Evolutionary conservation across 2,113 vertebrate species (phyloP).

Genomic region (Fulica atra): DNA sequence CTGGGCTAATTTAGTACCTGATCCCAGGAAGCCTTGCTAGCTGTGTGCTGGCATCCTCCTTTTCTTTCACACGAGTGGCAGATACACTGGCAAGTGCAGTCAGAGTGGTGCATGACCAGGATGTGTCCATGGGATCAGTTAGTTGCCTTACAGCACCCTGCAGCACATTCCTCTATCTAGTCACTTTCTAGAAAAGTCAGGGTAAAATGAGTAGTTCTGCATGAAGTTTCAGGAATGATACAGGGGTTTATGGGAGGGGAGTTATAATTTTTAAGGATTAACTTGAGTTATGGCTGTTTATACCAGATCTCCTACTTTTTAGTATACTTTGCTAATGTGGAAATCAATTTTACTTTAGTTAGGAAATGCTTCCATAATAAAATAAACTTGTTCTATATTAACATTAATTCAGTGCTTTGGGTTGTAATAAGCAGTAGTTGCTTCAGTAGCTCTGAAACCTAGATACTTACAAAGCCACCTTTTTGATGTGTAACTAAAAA

Average conservation of each 20-base stretch:
- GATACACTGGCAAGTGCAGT: background rate
- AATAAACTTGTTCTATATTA: background rate
- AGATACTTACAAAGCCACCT: background rate
- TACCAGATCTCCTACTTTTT: background rate
- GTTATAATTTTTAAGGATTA: background rate
- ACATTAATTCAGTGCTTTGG: background rate
- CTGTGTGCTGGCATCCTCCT: background rate
- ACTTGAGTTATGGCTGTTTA: background rate
- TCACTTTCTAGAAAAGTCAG: background rate
- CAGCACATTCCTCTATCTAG: background rate
- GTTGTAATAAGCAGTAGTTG: background rate
- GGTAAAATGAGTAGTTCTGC: background rate
- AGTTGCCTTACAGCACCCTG: background rate
- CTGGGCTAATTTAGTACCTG: background rate
- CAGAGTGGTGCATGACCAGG: accelerated
- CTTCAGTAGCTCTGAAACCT: background rate
- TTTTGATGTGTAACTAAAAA: background rate
- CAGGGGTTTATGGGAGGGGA: background rate
- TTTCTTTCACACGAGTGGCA: background rate
- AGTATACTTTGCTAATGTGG: background rate
- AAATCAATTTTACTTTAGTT: background rate
- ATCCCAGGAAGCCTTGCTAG: background rate
- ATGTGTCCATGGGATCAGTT: background rate
- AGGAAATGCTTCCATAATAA: background rate
- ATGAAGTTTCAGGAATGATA: background rate